Evolutionary conservation across 2,113 vertebrate species (phyloP), one percentile per base, ranked within the genome.

Genomic region (Hirundichthys speculiger): DNA sequence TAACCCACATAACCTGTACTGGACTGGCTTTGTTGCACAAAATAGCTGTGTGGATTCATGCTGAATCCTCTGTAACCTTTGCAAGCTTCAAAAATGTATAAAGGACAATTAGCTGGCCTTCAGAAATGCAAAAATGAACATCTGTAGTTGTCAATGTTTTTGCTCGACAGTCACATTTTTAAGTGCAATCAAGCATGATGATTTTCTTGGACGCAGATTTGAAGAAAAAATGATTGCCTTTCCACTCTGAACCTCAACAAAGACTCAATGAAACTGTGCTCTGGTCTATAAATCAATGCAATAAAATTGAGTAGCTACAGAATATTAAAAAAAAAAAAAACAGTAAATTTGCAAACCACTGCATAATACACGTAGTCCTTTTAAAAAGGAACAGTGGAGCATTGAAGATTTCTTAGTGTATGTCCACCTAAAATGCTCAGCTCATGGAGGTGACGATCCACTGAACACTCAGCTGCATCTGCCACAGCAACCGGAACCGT

Each of bases 151-250:
- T 43, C 43, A 70, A 48, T 55, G 9, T 27, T 19, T 56, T 64
- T 52, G 13, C 53, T 53, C 15, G 20, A 49, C 55, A 74, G 60
- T 60, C 42, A 48, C 57, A 47, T n/a, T 59, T n/a, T 30, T 65
- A 47, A 21, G 61, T 11, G 12, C 20, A 56, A 19, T 57, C 78
- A 65, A 38, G 49, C 14, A 21, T 61, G 27, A 43, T 34, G 9
- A 34, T 34, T 71, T 45, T 20, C 52, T 42, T 68, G 62, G 64
- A 86, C 38, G 22, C 40, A 5, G 61, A 69, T 75, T 65, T 74
- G 24, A 7, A 54, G 34, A 64, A 10, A 0, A 24, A 45, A 24
- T 30, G 3, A 41, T 46, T 0, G 9, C 59, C 2, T 18, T 16
- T 61, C 64, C 13, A 43, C 43, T 25, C 12, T 38, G 48, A 69